Conservation (phyloP, 2,113 vertebrate genomes). For the Fulmarus glacialis region DNA sequence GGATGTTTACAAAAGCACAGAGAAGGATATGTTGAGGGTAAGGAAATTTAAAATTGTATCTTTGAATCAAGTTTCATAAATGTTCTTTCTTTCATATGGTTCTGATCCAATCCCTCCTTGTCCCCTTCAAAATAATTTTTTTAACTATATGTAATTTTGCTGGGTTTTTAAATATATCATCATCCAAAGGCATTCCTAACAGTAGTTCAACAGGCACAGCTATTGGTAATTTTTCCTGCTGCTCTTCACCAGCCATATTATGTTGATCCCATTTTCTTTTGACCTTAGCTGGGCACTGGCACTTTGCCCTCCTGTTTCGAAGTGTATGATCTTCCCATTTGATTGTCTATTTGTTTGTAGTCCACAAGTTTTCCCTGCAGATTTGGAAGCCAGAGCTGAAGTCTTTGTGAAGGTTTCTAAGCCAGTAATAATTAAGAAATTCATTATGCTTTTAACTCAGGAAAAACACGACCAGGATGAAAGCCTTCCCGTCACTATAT, state of each 20-base stretch:
- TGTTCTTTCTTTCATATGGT: neutral
- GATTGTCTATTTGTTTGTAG: neutral
- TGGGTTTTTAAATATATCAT: neutral
- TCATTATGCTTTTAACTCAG: neutral
- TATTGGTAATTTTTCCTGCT: neutral
- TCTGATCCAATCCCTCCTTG: neutral
- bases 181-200: neutral
- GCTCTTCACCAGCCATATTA: neutral
- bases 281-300: rapidly evolving
- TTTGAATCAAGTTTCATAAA: neutral
- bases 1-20: neutral
- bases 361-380: neutral
- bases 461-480: neutral
- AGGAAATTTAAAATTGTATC: neutral
- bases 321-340: neutral
- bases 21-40: neutral
- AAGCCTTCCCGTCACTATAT: neutral
- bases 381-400: neutral
- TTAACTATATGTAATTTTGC: neutral
- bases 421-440: neutral
- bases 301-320: neutral
- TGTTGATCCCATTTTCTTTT: neutral
- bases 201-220: neutral
- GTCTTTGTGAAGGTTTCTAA: neutral
- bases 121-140: neutral